Conservation (phyloP, 2,113 vertebrate genomes). For the Platysteira castanea region DNA sequence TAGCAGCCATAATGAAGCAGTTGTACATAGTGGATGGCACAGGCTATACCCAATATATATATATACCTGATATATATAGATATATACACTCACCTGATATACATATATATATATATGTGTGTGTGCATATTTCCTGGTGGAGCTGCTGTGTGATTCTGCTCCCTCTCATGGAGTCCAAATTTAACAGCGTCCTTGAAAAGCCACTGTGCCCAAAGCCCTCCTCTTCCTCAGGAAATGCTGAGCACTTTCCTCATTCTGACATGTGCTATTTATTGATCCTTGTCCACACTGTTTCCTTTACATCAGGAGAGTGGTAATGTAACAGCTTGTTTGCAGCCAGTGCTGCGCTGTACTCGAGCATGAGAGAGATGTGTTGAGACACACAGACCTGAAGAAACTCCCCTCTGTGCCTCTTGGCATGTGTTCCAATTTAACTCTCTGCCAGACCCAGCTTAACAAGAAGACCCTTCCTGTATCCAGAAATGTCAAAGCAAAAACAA, state of each 20-base stretch:
- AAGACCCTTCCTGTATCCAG: not conserved
- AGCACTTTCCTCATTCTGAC: not conserved
- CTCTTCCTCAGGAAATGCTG: not conserved
- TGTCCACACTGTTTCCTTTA: not conserved
- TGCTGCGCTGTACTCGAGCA: not conserved
- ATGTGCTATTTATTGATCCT: not conserved
- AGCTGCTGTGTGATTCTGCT: not conserved
- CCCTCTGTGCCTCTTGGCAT: not conserved
- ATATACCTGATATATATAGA: no score
- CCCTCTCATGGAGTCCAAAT: not conserved
- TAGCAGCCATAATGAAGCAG: not conserved
- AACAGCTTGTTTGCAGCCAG: not conserved
- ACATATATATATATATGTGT: no score
- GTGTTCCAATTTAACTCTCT: not conserved
- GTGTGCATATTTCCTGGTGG: not conserved
- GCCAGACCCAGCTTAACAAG: not conserved
- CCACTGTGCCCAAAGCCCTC: not conserved
- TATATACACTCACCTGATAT: no score
- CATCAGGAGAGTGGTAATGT: not conserved
- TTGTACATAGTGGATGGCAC: not conserved
- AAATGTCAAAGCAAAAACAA: not conserved
- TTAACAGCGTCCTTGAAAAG: not conserved
- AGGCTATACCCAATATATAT: not conserved
- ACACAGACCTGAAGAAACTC: not conserved
- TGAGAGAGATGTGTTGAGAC: not conserved